phyloP scores from a whole-genome alignment of 2,888 invertebrate species.

The Papilio protenor region DNA sequence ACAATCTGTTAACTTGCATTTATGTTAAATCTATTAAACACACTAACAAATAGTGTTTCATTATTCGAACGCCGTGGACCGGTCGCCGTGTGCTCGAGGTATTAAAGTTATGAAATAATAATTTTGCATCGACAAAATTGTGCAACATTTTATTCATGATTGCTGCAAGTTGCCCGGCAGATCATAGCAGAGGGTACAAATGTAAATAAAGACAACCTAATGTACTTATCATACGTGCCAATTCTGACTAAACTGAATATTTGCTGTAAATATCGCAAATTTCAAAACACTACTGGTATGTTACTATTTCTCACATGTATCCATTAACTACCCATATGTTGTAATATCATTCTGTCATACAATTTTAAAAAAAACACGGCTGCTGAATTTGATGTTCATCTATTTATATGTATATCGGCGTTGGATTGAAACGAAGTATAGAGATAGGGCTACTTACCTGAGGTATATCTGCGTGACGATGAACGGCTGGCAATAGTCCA shows the following conservation, averaged over 20 bases:
- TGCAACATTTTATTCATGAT: conserved; percentile 43
- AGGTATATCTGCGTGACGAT: conserved; percentile 68
- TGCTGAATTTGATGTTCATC: background rate
- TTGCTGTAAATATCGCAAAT: background rate
- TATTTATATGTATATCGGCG: background rate
- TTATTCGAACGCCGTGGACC: conserved; percentile 18
- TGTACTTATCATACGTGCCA: background rate
- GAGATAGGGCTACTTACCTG: background rate
- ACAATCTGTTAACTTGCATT: conserved; percentile 12
- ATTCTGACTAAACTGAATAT: too few relatives aligned
- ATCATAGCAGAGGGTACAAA: conserved; percentile 46
- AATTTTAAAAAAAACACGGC: background rate
- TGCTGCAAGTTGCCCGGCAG: conserved; percentile 44
- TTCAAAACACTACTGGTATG: background rate
- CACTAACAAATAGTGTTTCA: conserved; percentile 6
- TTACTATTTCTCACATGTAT: background rate
- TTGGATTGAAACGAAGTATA: background rate
- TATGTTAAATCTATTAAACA: conserved; percentile 18
- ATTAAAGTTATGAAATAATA: conserved; percentile 41
- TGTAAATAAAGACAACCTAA: background rate
- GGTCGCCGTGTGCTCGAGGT: conserved; percentile 21
- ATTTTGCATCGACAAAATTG: conserved; percentile 37
- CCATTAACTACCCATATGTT: background rate
- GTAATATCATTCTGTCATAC: background rate
- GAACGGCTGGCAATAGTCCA: conserved; percentile 75